These are phyloP conservation scores for Zosterops hypoxanthus DNA, from an alignment of 2,113 vertebrate genomes.

Conservation along the genomic window DNA sequence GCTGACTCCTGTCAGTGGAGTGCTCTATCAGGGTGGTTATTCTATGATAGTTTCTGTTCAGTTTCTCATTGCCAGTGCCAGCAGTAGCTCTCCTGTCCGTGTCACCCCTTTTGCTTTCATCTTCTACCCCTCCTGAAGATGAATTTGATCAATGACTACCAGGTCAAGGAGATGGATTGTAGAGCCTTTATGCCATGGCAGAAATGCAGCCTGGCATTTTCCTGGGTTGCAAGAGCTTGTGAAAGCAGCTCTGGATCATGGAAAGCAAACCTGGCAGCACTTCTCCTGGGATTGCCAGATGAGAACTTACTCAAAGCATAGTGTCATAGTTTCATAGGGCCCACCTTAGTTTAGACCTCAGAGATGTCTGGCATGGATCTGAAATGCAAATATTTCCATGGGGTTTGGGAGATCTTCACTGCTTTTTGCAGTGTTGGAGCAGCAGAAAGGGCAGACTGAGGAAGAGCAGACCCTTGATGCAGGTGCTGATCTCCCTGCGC, in stretches of 20 bases:
- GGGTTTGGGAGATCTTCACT: not conserved
- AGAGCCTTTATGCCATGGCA: not conserved
- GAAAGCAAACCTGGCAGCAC: not conserved
- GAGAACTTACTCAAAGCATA: not conserved
- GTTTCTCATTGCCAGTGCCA: not conserved
- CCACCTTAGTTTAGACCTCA: not conserved
- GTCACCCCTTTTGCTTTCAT: not conserved
- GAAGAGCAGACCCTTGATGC: not conserved
- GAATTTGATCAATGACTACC: not conserved
- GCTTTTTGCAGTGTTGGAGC: not conserved
- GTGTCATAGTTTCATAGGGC: fast-evolving
- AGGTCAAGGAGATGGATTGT: not conserved
- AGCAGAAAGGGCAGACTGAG: not conserved
- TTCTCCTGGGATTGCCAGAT: not conserved
- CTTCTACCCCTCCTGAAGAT: not conserved
- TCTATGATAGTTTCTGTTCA: not conserved
- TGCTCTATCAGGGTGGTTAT: not conserved
- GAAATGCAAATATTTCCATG: not conserved
- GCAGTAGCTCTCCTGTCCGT: not conserved
- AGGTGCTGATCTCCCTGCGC: not conserved
- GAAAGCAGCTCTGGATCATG: not conserved
- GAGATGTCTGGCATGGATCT: not conserved
- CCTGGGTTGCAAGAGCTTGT: not conserved
- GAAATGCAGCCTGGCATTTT: not conserved
- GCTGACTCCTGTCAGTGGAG: not conserved